phyloP scores from a whole-genome alignment of 2,888 invertebrate species.

The Eupithecia inturbata region DNA sequence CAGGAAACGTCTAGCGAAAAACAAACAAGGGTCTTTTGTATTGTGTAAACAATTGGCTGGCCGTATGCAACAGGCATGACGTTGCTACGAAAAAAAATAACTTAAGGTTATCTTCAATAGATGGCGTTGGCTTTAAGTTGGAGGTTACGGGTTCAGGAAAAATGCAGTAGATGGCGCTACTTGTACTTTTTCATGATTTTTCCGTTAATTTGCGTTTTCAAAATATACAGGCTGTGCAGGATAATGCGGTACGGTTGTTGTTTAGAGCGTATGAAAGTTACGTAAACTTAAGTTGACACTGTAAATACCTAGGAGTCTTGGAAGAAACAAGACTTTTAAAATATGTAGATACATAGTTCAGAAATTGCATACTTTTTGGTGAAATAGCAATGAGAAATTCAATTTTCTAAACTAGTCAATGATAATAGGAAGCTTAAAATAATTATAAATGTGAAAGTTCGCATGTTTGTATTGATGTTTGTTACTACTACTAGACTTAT shows the following conservation, averaged over 20 bases:
- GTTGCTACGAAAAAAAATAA: conserved; percentile 64
- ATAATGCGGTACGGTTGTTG: background rate
- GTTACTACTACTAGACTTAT: background rate
- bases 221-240: background rate
- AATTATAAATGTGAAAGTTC: background rate
- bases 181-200: background rate
- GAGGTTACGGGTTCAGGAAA: conserved; percentile 36
- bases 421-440: background rate
- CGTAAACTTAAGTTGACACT: background rate
- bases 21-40: conserved; percentile 84
- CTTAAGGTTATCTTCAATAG: conserved; percentile 69
- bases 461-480: background rate
- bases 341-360: background rate
- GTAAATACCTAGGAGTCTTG: background rate
- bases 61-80: conserved; percentile 83
- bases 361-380: background rate
- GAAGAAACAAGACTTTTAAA: background rate
- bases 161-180: conserved; percentile 44
- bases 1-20: conserved; percentile 85
- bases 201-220: background rate
- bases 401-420: background rate
- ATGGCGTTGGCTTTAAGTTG: conserved; percentile 58
- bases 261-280: background rate
- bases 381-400: background rate
- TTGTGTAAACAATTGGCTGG: conserved; percentile 82